These are phyloP conservation scores for Syritta pipiens DNA, from an alignment of 2,888 invertebrate species.

Conservation along the genomic window DNA sequence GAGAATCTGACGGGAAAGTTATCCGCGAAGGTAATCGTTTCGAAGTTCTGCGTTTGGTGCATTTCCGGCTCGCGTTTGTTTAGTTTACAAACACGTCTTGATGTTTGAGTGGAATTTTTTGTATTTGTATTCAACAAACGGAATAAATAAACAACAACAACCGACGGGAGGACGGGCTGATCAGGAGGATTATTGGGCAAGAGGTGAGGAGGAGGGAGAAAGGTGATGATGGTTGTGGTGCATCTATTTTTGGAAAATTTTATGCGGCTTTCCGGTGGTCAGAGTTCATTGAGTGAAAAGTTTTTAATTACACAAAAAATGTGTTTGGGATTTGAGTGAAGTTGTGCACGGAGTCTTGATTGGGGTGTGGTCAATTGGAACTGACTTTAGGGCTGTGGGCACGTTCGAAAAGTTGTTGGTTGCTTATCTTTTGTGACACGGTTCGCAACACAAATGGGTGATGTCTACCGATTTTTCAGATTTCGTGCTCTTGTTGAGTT, in stretches of 20 bases:
- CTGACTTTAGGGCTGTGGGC: no score
- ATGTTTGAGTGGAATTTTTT: slow-evolving; percentile 51
- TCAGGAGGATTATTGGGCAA: slow-evolving; percentile 35
- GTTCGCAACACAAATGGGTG: no score
- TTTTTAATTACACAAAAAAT: no score
- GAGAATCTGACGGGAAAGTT: slow-evolving; percentile 4
- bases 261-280: not conserved
- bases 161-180: no score
- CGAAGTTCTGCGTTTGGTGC: slow-evolving; percentile 31
- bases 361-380: no score
- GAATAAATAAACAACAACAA: slow-evolving; percentile 41
- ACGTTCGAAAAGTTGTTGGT: no score
- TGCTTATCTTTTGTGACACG: no score
- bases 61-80: slow-evolving; percentile 16
- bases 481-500: no score
- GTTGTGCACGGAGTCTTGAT: no score
- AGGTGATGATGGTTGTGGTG: not conserved
- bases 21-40: no score
- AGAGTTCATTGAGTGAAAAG: not conserved
- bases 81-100: slow-evolving; percentile 1
- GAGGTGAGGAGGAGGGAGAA: slow-evolving; percentile 21
- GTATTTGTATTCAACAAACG: slow-evolving; percentile 43
- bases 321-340: no score
- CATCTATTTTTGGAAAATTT: slow-evolving; percentile 12
- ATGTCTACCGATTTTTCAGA: no score